Conservation (phyloP, 2,888 invertebrate genomes). For the Acronicta aceris region DNA sequence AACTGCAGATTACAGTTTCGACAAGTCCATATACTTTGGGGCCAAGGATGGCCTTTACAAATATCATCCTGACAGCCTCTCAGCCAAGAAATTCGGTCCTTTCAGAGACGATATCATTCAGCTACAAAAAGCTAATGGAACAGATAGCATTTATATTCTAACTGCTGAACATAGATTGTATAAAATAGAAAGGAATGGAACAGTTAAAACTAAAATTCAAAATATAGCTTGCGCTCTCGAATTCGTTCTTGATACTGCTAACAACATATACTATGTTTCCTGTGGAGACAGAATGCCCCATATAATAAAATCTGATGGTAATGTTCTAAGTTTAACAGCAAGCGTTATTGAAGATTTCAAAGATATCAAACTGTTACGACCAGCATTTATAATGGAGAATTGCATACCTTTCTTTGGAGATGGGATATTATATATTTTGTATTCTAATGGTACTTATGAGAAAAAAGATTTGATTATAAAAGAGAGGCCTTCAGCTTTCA, state of each 20-base stretch:
- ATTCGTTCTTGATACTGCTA: conserved; percentile 78
- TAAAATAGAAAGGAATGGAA: conserved; percentile 71
- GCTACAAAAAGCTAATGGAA: conserved; percentile 76
- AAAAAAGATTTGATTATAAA: conserved; percentile 70
- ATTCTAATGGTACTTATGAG: conserved; percentile 72
- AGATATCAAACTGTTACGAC: conserved; percentile 70
- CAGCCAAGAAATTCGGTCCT: conserved; percentile 73
- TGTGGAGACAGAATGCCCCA: conserved; percentile 70
- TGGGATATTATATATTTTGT: conserved; percentile 67
- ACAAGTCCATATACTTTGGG: conserved; percentile 71
- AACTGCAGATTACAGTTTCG: conserved; percentile 71
- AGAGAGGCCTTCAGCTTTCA: conserved; percentile 72
- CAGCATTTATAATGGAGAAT: conserved; percentile 77
- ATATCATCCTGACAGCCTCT: conserved; percentile 68
- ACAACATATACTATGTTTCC: conserved; percentile 76
- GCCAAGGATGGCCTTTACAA: conserved; percentile 73
- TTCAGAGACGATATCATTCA: conserved; percentile 75
- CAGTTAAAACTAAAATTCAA: conserved; percentile 63
- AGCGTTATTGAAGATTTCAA: conserved; percentile 69
- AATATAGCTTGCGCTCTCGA: conserved; percentile 69
- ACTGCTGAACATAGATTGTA: conserved; percentile 67
- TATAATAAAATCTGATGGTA: conserved; percentile 66
- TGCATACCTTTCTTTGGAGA: conserved; percentile 77
- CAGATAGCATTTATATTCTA: conserved; percentile 69
- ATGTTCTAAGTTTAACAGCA: conserved; percentile 54